A percentile compares a stretch with the other conserved stretches of the same genome.
Evolutionary conservation across 1,140 invertebrate genomes (phyloP).

Genomic region (Psilanteris sp.): DNA sequence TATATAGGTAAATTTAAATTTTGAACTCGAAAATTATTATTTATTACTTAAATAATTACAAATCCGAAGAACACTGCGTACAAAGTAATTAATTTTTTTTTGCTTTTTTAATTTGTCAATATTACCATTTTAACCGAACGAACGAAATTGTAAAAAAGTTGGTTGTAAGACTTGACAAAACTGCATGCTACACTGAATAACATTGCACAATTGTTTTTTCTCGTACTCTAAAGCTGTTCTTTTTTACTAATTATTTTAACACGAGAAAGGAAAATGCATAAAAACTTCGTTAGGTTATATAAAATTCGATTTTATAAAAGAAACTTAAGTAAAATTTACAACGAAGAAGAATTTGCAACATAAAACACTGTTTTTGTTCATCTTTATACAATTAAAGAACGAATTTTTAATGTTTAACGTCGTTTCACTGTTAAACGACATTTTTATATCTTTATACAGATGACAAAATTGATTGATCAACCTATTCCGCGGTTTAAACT

Average conservation of each 20-base stretch:
- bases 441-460: too few species aligned
- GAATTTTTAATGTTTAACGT: too few species aligned
- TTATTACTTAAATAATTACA: too few species aligned
- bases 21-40: too few species aligned
- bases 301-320: slow-evolving; percentile 46
- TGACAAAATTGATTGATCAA: too few species aligned
- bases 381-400: neutral
- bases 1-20: slow-evolving; percentile 4
- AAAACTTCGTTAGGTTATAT: slow-evolving; percentile 46
- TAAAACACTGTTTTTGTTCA: slow-evolving; percentile 2
- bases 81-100: neutral
- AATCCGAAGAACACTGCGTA: too few species aligned
- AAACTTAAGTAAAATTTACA: slow-evolving; percentile 33
- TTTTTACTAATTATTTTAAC: slow-evolving; percentile 52
- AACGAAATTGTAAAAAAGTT: slow-evolving; percentile 9
- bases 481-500: too few species aligned
- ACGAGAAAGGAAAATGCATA: slow-evolving; percentile 44
- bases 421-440: too few species aligned
- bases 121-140: slow-evolving; percentile 3
- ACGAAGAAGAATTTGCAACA: slow-evolving; percentile 14
- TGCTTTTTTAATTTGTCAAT: slow-evolving; percentile 4
- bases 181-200: slow-evolving; percentile 50
- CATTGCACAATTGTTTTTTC: slow-evolving; percentile 53
- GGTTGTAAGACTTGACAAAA: slow-evolving; percentile 44
- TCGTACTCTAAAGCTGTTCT: slow-evolving; percentile 37